phyloP scores from a whole-genome alignment of 37 sponge, comb jelly and placozoan species.

The Hormiphora californensis region DNA sequence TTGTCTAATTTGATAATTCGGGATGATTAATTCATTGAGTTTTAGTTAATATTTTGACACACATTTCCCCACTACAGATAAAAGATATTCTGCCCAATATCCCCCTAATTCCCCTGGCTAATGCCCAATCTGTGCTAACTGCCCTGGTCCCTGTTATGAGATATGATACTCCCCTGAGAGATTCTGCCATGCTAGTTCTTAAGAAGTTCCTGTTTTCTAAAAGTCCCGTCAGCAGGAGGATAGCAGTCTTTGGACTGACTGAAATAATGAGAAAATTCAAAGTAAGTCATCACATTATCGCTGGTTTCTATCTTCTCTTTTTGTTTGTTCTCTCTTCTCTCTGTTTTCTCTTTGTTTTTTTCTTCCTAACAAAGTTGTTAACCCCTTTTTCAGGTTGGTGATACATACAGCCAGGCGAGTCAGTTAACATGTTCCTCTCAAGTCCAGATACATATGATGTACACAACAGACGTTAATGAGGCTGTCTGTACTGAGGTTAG shows the following conservation, averaged over 20 bases:
- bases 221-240: not conserved
- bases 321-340: too few relatives aligned
- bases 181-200: constrained; percentile 11
- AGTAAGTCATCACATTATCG: too few relatives aligned
- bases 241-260: constrained; percentile 20
- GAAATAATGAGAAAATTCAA: constrained; percentile 53
- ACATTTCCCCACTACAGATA: too few relatives aligned
- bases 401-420: constrained; percentile 17
- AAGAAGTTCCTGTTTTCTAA: constrained; percentile 20
- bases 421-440: constrained; percentile 43
- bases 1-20: not conserved
- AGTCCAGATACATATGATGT: constrained; percentile 47
- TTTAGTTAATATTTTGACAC: too few relatives aligned
- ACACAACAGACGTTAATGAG: constrained; percentile 20
- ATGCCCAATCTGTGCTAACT: not conserved
- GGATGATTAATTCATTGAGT: not conserved
- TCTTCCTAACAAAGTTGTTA: too few relatives aligned
- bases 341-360: too few relatives aligned
- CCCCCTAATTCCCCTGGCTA: not conserved
- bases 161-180: constrained; percentile 19
- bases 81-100: constrained; percentile 25
- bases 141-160: constrained; percentile 38
- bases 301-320: not conserved
- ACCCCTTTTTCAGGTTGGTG: not conserved
- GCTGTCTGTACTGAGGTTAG: constrained; percentile 51